A percentile compares a stretch with the other conserved stretches of the same genome.
These are phyloP conservation scores for Carassius gibelio DNA, from an alignment of 2,113 vertebrate species.

Conservation along the genomic window DNA sequence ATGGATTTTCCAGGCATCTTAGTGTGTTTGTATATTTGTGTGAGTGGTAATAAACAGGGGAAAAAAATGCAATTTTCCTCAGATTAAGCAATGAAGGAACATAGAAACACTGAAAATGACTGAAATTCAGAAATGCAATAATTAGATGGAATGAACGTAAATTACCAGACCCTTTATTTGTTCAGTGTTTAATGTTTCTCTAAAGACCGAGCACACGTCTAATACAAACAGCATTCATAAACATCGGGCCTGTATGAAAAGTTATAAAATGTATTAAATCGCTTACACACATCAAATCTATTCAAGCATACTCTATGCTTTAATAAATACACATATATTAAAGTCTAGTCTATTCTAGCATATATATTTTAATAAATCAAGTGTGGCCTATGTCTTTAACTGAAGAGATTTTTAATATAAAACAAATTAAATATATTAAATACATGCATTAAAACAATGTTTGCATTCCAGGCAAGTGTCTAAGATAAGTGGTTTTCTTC, in stretches of 20 bases:
- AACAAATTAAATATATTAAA: not conserved
- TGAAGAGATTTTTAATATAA: not conserved
- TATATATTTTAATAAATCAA: not conserved
- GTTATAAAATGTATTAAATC: too few species aligned
- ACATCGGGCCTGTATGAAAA: not conserved
- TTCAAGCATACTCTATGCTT: not conserved
- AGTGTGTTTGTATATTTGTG: not conserved
- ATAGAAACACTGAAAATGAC: not conserved
- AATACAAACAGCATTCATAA: constrained; percentile 1
- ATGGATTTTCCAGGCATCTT: not conserved
- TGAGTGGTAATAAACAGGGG: not conserved
- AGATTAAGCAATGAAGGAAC: not conserved
- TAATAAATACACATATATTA: not conserved
- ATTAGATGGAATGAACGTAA: not conserved
- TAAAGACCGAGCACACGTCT: not conserved
- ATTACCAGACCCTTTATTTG: not conserved
- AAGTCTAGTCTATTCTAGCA: too few species aligned
- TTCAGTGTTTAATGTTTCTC: not conserved
- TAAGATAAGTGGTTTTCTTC: not conserved
- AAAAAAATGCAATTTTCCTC: not conserved
- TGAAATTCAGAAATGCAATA: not conserved
- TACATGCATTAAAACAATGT: not conserved
- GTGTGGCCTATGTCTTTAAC: not conserved
- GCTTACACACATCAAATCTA: not conserved
- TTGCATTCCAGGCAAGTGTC: not conserved